A percentile compares a stretch with the other conserved stretches of the same genome.
These are phyloP conservation scores for Cydia amplana DNA, from an alignment of 1,140 invertebrate genomes.

Conservation along the genomic window DNA sequence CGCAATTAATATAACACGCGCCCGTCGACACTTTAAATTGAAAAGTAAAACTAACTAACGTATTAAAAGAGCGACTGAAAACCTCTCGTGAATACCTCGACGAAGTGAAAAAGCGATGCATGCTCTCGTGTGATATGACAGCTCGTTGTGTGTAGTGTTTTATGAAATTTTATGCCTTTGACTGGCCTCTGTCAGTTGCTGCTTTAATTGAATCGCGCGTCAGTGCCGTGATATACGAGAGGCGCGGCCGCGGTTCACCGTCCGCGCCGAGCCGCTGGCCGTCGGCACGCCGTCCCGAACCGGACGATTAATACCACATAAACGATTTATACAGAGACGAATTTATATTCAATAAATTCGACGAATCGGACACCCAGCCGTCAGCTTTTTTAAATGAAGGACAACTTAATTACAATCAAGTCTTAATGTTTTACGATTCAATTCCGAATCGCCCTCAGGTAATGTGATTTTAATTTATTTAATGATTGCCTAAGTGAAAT, in stretches of 20 bases:
- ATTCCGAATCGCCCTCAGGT: constrained; percentile 58
- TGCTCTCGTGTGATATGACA: constrained; percentile 41
- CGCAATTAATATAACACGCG: neutral
- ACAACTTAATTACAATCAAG: constrained; percentile 63
- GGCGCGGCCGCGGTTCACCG: constrained; percentile 38
- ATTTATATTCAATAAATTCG: constrained; percentile 64
- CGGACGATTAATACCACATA: constrained; percentile 66
- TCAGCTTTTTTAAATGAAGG: constrained; percentile 55
- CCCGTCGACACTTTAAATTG: constrained; percentile 50
- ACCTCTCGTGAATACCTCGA: constrained; percentile 42
- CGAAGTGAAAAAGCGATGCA: constrained; percentile 38
- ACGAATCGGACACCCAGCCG: constrained; percentile 44
- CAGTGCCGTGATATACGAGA: constrained; percentile 63
- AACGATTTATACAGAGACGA: constrained; percentile 57
- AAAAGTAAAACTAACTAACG: constrained; percentile 40
- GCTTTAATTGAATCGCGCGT: constrained; percentile 71
- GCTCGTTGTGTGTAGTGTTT: constrained; percentile 40
- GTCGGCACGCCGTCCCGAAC: constrained; percentile 43
- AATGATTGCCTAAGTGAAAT: constrained; percentile 25
- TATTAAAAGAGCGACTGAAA: constrained; percentile 36
- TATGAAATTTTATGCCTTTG: constrained; percentile 59
- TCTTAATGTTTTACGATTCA: constrained; percentile 56
- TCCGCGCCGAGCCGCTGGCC: constrained; percentile 41
- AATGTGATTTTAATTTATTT: constrained; percentile 44
- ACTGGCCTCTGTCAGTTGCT: constrained; percentile 57